Evolutionary conservation across 2,113 vertebrate species (phyloP).

Genomic region (Gnathonemus longibarbis): DNA sequence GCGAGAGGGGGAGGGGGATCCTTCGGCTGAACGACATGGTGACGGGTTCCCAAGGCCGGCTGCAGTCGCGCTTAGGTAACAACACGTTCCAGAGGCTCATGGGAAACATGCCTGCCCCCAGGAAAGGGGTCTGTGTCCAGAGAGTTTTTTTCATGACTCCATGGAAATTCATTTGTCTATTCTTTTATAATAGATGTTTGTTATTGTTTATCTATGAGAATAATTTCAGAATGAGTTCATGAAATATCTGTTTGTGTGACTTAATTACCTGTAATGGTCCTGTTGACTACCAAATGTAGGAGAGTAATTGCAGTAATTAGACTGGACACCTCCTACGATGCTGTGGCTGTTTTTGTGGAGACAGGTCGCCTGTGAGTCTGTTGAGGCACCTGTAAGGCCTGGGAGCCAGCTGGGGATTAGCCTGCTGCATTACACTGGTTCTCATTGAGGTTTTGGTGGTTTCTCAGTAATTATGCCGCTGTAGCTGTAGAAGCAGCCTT

Average conservation of each 20-base stretch:
- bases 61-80: constrained; percentile 72
- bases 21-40: constrained; percentile 70
- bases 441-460: neutral
- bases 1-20: constrained; percentile 67
- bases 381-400: neutral
- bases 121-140: neutral
- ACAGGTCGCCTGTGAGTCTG: neutral
- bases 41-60: constrained; percentile 45
- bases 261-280: neutral
- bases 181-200: neutral
- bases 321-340: neutral
- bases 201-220: neutral
- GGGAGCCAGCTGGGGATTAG: neutral
- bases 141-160: neutral
- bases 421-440: neutral
- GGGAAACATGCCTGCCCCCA: neutral
- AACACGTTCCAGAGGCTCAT: neutral
- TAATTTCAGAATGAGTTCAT: neutral
- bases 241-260: neutral
- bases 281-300: neutral
- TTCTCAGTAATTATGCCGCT: neutral
- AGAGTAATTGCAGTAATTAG: neutral
- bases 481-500: neutral
- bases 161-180: neutral
- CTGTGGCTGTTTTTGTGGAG: neutral